These are phyloP conservation scores for Alexandromys fortis DNA, from an alignment of 2,113 vertebrate genomes.

Conservation along the genomic window DNA sequence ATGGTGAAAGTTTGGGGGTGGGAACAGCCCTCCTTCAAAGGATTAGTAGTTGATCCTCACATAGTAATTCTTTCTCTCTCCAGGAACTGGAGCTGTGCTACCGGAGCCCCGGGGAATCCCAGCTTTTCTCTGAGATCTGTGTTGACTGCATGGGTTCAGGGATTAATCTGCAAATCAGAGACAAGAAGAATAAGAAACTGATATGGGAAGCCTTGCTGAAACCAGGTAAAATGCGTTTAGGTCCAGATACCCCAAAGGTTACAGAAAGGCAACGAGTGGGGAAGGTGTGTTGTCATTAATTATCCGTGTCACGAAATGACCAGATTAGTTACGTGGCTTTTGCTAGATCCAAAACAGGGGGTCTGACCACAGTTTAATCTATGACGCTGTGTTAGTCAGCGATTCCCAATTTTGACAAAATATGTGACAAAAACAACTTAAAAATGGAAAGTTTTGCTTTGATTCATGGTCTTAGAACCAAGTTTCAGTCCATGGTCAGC, in stretches of 20 bases:
- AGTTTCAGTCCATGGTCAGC: background rate
- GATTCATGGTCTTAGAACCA: background rate
- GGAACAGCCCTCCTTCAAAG: background rate
- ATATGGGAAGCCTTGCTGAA: background rate
- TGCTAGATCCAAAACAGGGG: background rate
- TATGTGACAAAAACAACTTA: background rate
- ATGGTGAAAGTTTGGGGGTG: background rate
- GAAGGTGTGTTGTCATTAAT: background rate
- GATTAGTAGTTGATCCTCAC: background rate
- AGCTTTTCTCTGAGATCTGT: background rate
- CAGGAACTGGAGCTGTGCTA: background rate
- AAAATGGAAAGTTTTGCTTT: background rate
- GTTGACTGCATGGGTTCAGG: background rate
- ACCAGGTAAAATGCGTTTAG: background rate
- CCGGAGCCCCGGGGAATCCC: background rate
- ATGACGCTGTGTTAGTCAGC: background rate
- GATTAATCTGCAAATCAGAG: background rate
- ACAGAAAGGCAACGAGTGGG: background rate
- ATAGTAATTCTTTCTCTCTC: background rate
- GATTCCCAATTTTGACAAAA: background rate
- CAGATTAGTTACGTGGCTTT: background rate
- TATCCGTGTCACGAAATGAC: background rate
- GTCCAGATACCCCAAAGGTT: background rate
- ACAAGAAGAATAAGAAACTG: background rate
- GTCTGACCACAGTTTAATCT: background rate